Conservation (phyloP, 2,113 vertebrate genomes). For the Anseranas semipalmata region DNA sequence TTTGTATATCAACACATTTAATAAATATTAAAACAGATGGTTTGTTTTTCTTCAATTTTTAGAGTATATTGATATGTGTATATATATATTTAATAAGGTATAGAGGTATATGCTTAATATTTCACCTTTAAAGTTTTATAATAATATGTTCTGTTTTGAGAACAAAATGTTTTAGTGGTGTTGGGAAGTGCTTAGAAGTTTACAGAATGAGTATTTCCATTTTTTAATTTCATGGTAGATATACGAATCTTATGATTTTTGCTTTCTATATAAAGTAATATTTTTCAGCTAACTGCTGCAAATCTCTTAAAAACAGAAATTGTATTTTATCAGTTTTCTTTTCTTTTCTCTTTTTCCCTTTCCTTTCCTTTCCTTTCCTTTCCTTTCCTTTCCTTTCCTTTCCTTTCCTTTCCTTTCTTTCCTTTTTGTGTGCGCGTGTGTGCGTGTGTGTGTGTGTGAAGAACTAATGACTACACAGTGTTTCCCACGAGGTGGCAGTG, state of each 20-base stretch:
- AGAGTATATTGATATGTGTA: not conserved
- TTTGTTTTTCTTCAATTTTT: not conserved
- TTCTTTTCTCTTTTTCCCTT: not conserved
- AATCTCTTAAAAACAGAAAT: not conserved
- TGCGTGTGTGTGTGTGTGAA: too few relatives aligned
- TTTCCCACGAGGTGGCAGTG: slow-evolving; percentile 75
- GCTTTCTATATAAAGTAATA: not conserved
- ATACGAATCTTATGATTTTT: not conserved
- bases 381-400: too few relatives aligned
- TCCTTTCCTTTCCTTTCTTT: too few relatives aligned
- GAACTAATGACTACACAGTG: accelerated
- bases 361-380: too few relatives aligned
- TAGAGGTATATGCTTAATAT: not conserved
- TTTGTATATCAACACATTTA: not conserved
- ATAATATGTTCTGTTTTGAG: not conserved
- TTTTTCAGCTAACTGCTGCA: not conserved
- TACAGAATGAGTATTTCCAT: accelerated
- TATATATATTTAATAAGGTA: not conserved
- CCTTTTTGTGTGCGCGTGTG: too few relatives aligned
- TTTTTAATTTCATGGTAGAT: not conserved
- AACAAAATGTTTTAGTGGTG: not conserved
- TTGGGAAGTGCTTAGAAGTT: not conserved
- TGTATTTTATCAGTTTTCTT: not conserved
- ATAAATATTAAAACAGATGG: not conserved
- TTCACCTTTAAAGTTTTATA: not conserved